A percentile compares a stretch with the other conserved stretches of the same genome.
phyloP scores from a whole-genome alignment of 1,140 invertebrate genomes.

The Hirudo medicinalis region DNA sequence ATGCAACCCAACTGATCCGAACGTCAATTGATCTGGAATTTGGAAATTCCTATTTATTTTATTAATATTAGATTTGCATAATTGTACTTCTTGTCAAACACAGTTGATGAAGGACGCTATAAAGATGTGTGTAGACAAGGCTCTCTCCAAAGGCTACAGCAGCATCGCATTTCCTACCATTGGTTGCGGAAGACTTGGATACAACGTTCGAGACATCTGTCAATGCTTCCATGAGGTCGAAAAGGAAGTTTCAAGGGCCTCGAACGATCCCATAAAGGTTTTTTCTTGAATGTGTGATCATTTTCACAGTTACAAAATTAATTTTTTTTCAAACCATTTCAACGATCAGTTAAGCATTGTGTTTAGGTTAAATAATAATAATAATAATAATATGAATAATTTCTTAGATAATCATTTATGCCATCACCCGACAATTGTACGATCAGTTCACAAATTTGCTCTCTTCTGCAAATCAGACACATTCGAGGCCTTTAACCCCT shows the following conservation, averaged over 20 bases:
- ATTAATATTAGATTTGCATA: too few relatives aligned
- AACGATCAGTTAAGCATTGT: too few relatives aligned
- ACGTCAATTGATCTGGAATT: too few relatives aligned
- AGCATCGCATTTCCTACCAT: conserved; percentile 20
- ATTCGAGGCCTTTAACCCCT: too few relatives aligned
- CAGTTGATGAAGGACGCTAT: conserved; percentile 5
- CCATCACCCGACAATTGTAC: too few relatives aligned
- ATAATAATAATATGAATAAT: too few relatives aligned
- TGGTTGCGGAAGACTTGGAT: conserved; percentile 18
- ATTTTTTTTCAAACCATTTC: background rate
- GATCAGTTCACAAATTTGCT: too few relatives aligned
- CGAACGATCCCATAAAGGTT: background rate
- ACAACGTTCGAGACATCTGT: background rate
- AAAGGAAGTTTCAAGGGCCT: background rate
- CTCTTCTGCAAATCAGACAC: too few relatives aligned
- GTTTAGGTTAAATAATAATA: too few relatives aligned
- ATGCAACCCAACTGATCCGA: too few relatives aligned
- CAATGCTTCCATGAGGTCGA: conserved; percentile 6
- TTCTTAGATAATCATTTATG: too few relatives aligned
- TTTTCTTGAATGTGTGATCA: background rate
- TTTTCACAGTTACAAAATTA: background rate
- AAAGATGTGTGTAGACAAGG: conserved; percentile 16
- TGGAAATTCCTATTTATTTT: too few relatives aligned
- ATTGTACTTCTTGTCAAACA: background rate
- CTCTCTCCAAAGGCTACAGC: background rate